Evolutionary conservation across 2,888 invertebrate species (phyloP).

Genomic region (Camponotus fellah): DNA sequence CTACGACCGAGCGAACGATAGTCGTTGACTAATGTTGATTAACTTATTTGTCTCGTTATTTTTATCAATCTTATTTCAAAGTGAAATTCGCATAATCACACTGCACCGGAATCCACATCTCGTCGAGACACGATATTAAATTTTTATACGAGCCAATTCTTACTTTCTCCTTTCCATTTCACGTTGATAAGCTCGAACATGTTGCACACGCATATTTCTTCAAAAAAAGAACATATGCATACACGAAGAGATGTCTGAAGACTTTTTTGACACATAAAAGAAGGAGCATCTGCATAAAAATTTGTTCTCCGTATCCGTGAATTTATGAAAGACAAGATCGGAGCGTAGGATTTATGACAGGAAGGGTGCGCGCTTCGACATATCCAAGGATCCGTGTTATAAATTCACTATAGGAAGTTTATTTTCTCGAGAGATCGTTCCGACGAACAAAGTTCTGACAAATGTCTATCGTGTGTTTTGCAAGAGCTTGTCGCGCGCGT

Average conservation of each 20-base stretch:
- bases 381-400: constrained; percentile 27
- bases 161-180: not conserved
- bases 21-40: constrained; percentile 55
- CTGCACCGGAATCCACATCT: not conserved
- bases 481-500: not conserved
- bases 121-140: not conserved
- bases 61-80: constrained; percentile 14
- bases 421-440: constrained; percentile 37
- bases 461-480: constrained; percentile 30
- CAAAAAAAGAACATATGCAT: too few species aligned
- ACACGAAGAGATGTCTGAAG: not conserved
- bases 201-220: not conserved
- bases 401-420: constrained; percentile 40
- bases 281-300: not conserved
- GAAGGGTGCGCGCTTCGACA: not conserved
- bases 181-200: not conserved
- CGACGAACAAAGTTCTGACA: constrained; percentile 42
- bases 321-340: constrained; percentile 32
- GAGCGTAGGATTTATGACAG: constrained; percentile 24
- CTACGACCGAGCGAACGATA: constrained; percentile 60
- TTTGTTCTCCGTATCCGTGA: constrained; percentile 10
- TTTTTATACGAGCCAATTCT: not conserved
- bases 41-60: constrained; percentile 9
- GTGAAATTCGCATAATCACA: not conserved
- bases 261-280: not conserved